These are phyloP conservation scores for Ricordea florida DNA, from an alignment of 92 coral and sea anemone genomes.

Conservation along the genomic window DNA sequence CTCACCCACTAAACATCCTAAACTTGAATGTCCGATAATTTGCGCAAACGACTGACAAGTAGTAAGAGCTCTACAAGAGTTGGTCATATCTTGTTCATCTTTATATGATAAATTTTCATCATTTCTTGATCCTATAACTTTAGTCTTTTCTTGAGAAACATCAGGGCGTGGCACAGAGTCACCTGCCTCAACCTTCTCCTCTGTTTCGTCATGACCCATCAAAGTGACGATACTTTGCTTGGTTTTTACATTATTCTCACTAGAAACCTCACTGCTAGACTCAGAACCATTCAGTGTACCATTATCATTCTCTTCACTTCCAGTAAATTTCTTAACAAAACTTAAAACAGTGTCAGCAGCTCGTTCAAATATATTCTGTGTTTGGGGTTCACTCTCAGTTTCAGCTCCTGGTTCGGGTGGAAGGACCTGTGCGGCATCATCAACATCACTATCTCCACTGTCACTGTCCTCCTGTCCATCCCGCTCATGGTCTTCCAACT, in stretches of 20 bases:
- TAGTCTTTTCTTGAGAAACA: constrained; percentile 1
- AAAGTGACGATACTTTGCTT: constrained; percentile 76
- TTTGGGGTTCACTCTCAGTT: constrained; percentile 56
- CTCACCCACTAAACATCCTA: constrained; percentile 56
- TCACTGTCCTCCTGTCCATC: constrained; percentile 74
- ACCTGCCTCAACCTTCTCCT: constrained; percentile 12
- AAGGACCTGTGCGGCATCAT: constrained; percentile 59
- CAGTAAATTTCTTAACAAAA: constrained; percentile 86
- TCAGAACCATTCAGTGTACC: background rate
- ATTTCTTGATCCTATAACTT: background rate
- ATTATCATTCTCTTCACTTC: constrained; percentile 18
- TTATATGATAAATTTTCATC: constrained; percentile 19
- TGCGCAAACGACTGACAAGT: constrained; percentile 54
- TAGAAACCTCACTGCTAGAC: background rate
- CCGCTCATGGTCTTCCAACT: constrained; percentile 94
- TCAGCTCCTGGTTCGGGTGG: constrained; percentile 81
- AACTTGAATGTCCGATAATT: constrained; percentile 57
- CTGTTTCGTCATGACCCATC: constrained; percentile 67
- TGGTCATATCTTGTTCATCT: background rate
- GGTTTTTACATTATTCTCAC: background rate
- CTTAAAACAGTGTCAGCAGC: constrained; percentile 91
- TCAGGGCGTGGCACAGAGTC: background rate
- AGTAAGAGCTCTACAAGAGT: constrained; percentile 47
- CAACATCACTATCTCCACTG: constrained; percentile 50
- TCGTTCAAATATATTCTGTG: constrained; percentile 68